A percentile compares a stretch with the other conserved stretches of the same genome.
These are phyloP conservation scores for Cotesia glomerata DNA, from an alignment of 1,140 invertebrate genomes.

Conservation along the genomic window DNA sequence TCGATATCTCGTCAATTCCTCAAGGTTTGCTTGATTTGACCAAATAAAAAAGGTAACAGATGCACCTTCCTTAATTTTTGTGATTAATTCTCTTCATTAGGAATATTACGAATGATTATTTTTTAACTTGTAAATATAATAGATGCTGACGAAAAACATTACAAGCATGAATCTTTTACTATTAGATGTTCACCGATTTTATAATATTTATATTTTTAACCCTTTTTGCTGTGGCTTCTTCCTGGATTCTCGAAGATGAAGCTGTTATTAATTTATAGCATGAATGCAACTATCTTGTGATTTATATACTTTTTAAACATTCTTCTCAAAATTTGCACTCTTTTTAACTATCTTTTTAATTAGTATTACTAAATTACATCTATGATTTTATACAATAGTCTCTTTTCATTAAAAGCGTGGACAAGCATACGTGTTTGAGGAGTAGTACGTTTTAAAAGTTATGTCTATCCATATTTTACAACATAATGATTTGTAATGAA, in stretches of 20 bases:
- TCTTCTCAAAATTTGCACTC: slow-evolving; percentile 11
- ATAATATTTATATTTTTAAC: neutral
- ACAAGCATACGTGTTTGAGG: slow-evolving; percentile 11
- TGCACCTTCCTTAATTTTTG: slow-evolving; percentile 61
- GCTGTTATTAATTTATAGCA: slow-evolving; percentile 36
- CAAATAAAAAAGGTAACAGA: slow-evolving; percentile 62
- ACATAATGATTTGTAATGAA: no score
- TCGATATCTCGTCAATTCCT: slow-evolving; percentile 66
- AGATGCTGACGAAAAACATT: neutral
- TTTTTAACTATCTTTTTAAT: slow-evolving; percentile 1
- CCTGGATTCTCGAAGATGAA: slow-evolving; percentile 25
- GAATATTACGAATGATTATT: no score
- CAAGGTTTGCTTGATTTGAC: slow-evolving; percentile 66
- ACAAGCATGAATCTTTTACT: no score
- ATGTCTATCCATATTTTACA: no score
- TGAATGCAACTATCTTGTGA: slow-evolving; percentile 26
- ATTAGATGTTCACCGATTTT: no score
- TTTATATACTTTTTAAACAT: slow-evolving; percentile 13
- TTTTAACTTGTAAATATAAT: neutral
- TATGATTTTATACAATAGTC: neutral
- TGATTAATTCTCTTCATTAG: slow-evolving; percentile 31
- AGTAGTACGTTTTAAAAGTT: no score
- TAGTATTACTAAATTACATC: neutral
- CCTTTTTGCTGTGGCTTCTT: neutral
- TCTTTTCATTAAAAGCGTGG: slow-evolving; percentile 15